Conservation (phyloP, 2,888 invertebrate genomes). For the Catonia carolina region DNA sequence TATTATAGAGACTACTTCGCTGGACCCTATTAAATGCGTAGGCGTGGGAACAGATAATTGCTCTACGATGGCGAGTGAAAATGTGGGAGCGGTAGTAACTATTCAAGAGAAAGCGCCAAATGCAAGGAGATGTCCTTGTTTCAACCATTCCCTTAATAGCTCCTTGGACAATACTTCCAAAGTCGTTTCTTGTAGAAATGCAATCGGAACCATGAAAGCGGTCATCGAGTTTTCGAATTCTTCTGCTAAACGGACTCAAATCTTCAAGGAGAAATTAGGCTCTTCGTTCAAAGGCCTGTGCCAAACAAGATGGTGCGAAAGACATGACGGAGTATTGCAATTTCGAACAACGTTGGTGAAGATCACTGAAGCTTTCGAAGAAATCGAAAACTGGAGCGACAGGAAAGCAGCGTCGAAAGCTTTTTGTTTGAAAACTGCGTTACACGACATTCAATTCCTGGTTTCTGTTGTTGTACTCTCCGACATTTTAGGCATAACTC, state of each 20-base stretch:
- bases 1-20: neutral
- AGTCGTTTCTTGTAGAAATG: conserved; percentile 24
- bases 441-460: conserved; percentile 15
- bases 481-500: neutral
- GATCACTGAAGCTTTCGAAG: conserved; percentile 23
- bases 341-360: conserved; percentile 14
- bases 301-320: conserved; percentile 31
- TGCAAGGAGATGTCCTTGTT: conserved; percentile 24
- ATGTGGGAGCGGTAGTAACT: conserved; percentile 22
- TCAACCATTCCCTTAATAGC: conserved; percentile 26
- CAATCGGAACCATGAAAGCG: conserved; percentile 25
- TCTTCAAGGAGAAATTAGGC: conserved; percentile 11
- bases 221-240: conserved; percentile 25
- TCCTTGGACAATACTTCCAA: conserved; percentile 23
- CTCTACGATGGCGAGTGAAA: conserved; percentile 27
- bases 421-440: conserved; percentile 3
- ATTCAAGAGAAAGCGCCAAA: conserved; percentile 21
- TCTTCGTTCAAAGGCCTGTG: conserved; percentile 24
- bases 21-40: conserved; percentile 26
- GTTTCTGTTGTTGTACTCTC: neutral
- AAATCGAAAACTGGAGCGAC: conserved; percentile 22
- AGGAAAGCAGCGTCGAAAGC: conserved; percentile 16
- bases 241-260: conserved; percentile 23
- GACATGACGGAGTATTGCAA: conserved; percentile 24
- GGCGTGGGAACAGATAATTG: conserved; percentile 30